Evolutionary conservation across 2,888 invertebrate species (phyloP).

Genomic region (Cephus sareptanus): DNA sequence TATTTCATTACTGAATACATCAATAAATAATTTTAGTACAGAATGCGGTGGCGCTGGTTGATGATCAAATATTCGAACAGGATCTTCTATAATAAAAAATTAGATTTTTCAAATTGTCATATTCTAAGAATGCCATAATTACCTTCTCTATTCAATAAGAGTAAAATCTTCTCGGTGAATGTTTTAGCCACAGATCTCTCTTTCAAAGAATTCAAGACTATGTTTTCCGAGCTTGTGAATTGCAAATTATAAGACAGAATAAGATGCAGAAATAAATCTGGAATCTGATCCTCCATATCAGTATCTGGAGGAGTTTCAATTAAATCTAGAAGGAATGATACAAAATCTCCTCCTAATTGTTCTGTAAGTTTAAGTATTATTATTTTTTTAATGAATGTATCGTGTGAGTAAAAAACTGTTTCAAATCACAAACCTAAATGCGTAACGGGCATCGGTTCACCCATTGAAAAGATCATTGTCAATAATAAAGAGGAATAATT

Average conservation of each 20-base stretch:
- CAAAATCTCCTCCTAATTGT: constrained; percentile 85
- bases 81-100: constrained; percentile 76
- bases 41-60: constrained; percentile 84
- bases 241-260: constrained; percentile 92
- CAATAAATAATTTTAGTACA: constrained; percentile 87
- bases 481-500: constrained; percentile 86
- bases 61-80: constrained; percentile 87
- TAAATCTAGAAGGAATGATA: constrained; percentile 82
- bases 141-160: constrained; percentile 93
- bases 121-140: constrained; percentile 20
- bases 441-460: constrained; percentile 88
- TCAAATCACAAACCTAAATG: constrained; percentile 79
- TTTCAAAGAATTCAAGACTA: constrained; percentile 78
- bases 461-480: constrained; percentile 91
- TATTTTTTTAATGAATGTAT: constrained; percentile 1
- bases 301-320: constrained; percentile 85
- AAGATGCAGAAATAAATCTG: constrained; percentile 85
- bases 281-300: constrained; percentile 85
- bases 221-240: constrained; percentile 77
- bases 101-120: not conserved
- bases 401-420: constrained; percentile 5
- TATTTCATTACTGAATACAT: constrained; percentile 82
- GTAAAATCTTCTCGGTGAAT: constrained; percentile 89
- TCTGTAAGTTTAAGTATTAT: constrained; percentile 70
- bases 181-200: constrained; percentile 80